Percentiles rank a stretch among this genome's conserved stretches.
Conservation (phyloP, 2,888 invertebrate genomes). For the Pelosia muscerda region DNA sequence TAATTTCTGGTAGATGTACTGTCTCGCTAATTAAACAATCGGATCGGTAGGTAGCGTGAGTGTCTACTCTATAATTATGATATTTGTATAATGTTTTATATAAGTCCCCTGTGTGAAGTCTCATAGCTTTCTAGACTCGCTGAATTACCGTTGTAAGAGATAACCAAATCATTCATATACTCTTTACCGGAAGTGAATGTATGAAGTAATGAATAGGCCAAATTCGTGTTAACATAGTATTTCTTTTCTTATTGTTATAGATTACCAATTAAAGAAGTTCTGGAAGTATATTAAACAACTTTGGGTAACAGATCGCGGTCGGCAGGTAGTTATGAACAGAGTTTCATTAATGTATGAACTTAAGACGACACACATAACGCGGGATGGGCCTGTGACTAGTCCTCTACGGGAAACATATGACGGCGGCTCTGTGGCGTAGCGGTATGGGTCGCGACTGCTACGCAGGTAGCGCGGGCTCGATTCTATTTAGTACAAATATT, state of each 20-base stretch:
- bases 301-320: slow-evolving; percentile 83
- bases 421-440: no score
- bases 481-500: no score
- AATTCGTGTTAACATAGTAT: background rate
- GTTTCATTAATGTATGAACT: background rate
- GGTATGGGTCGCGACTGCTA: no score
- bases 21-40: background rate
- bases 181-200: no score
- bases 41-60: no score
- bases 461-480: no score
- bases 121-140: background rate
- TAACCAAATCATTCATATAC: no score
- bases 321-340: slow-evolving; percentile 67
- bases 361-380: no score
- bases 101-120: background rate
- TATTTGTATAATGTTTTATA: background rate
- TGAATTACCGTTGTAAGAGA: background rate
- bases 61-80: no score
- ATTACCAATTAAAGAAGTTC: slow-evolving; percentile 81
- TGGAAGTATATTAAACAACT: slow-evolving; percentile 81
- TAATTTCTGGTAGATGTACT: background rate
- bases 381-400: no score
- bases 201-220: background rate
- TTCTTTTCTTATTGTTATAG: slow-evolving; percentile 50
- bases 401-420: no score